phyloP scores from a whole-genome alignment of 2,113 vertebrate species.

The Zosterops hypoxanthus region DNA sequence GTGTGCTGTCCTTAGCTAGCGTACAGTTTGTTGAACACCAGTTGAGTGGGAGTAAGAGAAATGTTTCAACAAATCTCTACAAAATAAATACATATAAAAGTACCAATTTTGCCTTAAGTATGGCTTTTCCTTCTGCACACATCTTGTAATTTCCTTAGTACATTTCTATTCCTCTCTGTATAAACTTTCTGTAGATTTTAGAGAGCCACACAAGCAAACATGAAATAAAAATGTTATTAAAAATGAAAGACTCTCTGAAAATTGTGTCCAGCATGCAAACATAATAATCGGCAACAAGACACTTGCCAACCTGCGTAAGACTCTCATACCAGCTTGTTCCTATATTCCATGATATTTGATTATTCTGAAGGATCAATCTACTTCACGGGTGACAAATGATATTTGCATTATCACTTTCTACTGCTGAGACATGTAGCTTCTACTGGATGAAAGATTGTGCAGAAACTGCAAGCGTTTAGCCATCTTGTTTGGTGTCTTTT shows the following conservation, averaged over 20 bases:
- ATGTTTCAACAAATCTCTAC: slow-evolving; percentile 22
- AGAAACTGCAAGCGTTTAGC: neutral
- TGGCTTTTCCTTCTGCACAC: neutral
- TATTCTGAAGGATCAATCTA: neutral
- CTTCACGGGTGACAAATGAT: neutral
- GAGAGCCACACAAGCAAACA: neutral
- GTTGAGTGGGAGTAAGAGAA: slow-evolving; percentile 47
- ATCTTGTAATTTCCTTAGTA: neutral
- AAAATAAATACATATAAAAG: slow-evolving; percentile 31
- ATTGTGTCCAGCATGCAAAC: neutral
- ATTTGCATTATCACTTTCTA: neutral
- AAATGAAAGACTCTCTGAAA: neutral
- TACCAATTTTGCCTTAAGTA: neutral
- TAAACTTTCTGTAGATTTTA: neutral
- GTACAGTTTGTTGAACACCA: slow-evolving; percentile 43
- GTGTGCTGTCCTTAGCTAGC: neutral
- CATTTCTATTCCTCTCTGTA: neutral
- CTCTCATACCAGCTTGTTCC: neutral
- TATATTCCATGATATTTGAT: neutral
- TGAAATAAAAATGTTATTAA: neutral
- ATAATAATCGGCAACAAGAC: neutral
- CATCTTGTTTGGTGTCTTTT: neutral
- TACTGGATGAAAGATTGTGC: neutral
- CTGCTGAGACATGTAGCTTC: neutral
- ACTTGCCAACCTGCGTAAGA: neutral